Evolutionary conservation across 2,797 vertebrate species (phyloP), one percentile per base, ranked within the genome.

Genomic region (Lateolabrax maculatus): DNA sequence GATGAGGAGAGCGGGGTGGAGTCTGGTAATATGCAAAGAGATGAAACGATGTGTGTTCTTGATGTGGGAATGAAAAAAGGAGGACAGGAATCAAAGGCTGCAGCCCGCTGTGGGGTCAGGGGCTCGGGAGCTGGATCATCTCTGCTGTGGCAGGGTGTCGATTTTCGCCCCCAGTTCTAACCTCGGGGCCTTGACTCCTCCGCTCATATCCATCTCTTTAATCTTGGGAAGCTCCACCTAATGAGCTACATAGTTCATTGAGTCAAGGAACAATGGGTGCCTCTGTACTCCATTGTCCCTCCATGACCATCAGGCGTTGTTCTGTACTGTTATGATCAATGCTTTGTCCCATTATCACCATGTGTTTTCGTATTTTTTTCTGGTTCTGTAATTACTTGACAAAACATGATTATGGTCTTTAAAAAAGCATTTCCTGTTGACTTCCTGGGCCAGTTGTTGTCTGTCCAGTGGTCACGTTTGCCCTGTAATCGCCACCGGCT

Each of bases 91-190:
- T 98, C 96, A 98, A 97, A 98, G 96, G 95, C 95, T 94, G 95
- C 93, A 95, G 96, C 96, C 96, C 90, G 96, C 96, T 96, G 97
- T 94, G 87, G 95, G 97, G 96, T 96, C 96, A 97, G 96, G 96
- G 97, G 94, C 96, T 96, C 95, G 89, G 92, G 95, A 96, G 96
- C 95, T 94, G 96, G 96, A 95, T 95, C 92, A 87, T 91, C 84
- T 96, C 95, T 94, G 95, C 95, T 93, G 95, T 95, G 96, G 96
- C 95, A 95, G 95, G 95, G 95, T 96, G 96, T 97, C 96, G 94
- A 96, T 97, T 96, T 95, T 87, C 57, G 37, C 95, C 95, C 96
- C 86, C 86, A 73, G 84, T 84, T 79, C 86, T 87, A 84, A 93
- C 92, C 92, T 62, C 78, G 3, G n/a, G 90, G 92, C 89, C 91